Evolutionary conservation across 2,797 vertebrate species (phyloP), one percentile per base, ranked within the genome.

Genomic region (Poeciliopsis presidionis): DNA sequence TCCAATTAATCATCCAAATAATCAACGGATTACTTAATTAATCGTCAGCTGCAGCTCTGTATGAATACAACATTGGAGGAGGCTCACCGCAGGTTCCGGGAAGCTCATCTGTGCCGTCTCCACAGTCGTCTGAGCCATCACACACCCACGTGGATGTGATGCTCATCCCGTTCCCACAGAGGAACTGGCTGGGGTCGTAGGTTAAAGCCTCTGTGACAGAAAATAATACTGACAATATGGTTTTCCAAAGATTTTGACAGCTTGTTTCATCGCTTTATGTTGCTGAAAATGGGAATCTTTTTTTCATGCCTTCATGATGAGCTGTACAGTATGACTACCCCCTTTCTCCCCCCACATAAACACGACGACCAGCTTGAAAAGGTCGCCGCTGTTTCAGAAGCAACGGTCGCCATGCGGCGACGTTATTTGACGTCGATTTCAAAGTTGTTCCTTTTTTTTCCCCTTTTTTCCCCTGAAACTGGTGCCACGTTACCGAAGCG

Each of bases 21-120:
- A 51, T 22, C 0, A 3, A 46, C 8, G 2, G 49, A 51, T 22
- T 22, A 51, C 7, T 7, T 51, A 51, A 51, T 22, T 22, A 51
- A 22, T 8, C 20, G 20, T 51, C 6, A 49, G 18, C 0, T 49
- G 47, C 47, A 18, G 16, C 47, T 45, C 12, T 46, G 22, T 51
- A 8, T 8, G 33, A 49, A 39, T 51, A 41, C 0, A 7, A 14
- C 53, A 22, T 25, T 8, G 2, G 5, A 5, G 2, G 11, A 73
- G 33, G 96, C 97, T 97, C 89, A 98, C 97, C 76, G 92, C 97
- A 98, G 6, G 92, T 94, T 13, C 90, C 94, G 0, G 81, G 83
- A 20, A 95, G 94, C 81, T 98, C 97, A 16, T 98, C 97, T 0
- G 96, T 96, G 75, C 94, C 95, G 0, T 98, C 97, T 0, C 81